Evolutionary conservation across 2,797 vertebrate species (phyloP), one percentile per base, ranked within the genome.

Genomic region (Gephyroberyx darwinii): DNA sequence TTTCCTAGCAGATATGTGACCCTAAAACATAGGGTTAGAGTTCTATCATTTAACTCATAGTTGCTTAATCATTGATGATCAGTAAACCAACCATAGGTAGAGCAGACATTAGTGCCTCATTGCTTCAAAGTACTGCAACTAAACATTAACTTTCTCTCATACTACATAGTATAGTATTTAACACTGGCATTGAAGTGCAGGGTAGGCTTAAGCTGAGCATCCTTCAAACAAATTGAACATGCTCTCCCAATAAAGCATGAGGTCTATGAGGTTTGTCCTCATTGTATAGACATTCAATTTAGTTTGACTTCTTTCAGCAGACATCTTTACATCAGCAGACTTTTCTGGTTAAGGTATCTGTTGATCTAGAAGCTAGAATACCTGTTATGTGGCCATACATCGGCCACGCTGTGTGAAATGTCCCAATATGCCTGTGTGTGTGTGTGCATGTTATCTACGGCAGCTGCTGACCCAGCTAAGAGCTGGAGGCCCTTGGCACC

Each of bases 361-460:
- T 72, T 88, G 16, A 71, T 74, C 48, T 83, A 56, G 65, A 81
- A 74, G 71, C 68, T 85, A 88, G 89, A 70, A 33, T 81, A 84
- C 77, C 64, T 90, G 55, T 87, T 80, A 88, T 75, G 83, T 89
- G 92, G 89, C 91, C 84, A 50, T 71, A 91, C 88, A 86, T 91
- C 48, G 80, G 91, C 90, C 92, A 91, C 94, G 90, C 88, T 95
- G 94, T 96, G 95, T 98, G 95, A 96, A 96, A 91, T 94, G 95
- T 96, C 96, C 96, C 95, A 96, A 92, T 96, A 96, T 98, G 95
- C 96, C 94, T 98, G 90, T 92, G 87, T 94, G 90, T 93, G 95
- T 97, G 95, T 96, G 95, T 96, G 94, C 94, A 90, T 98, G 96
- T 98, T 97, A 96, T 98, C 95, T 96, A 95, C 94, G 95, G 96